phyloP scores from a whole-genome alignment of 2,797 vertebrate species.

The Alca torda region DNA sequence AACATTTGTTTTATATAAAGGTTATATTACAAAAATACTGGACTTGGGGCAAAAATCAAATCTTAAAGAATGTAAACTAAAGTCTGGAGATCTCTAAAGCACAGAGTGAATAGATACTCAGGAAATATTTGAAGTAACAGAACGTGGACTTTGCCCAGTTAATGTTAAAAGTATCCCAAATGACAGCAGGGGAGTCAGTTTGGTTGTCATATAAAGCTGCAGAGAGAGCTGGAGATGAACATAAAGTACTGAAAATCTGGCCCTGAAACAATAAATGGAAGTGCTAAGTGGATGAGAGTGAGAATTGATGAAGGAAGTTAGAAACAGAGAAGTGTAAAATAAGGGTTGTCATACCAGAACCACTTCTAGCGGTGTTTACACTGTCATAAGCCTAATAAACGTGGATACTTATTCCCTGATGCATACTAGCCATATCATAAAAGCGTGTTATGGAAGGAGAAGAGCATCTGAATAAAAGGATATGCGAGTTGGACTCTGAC shows the following conservation, averaged over 20 bases:
- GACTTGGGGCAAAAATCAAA: conserved; percentile 21
- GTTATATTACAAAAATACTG: conserved; percentile 56
- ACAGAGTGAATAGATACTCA: conserved; percentile 11
- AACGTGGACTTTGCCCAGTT: conserved; percentile 42
- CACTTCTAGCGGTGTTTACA: background rate
- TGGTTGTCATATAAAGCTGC: conserved; percentile 43
- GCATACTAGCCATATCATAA: background rate
- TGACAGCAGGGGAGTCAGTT: conserved; percentile 27
- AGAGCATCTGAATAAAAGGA: background rate
- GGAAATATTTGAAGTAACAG: conserved; percentile 38
- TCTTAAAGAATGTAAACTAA: conserved; percentile 53
- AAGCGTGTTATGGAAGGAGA: background rate
- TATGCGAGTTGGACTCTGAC: background rate
- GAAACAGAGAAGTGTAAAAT: conserved; percentile 30
- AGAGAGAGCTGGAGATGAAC: conserved; percentile 35
- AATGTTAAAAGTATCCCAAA: conserved; percentile 43
- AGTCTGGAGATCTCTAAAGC: conserved; percentile 19
- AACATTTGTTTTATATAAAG: conserved; percentile 66
- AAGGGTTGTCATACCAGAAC: background rate
- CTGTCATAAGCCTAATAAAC: background rate
- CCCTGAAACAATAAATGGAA: conserved; percentile 39
- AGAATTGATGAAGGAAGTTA: conserved; percentile 3
- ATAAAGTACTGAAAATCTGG: conserved; percentile 44
- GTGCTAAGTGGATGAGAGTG: conserved; percentile 15
- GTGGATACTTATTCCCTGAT: conserved; percentile 7